Evolutionary conservation across 2,888 invertebrate genomes (phyloP).

Genomic region (Danaus chrysippus): DNA sequence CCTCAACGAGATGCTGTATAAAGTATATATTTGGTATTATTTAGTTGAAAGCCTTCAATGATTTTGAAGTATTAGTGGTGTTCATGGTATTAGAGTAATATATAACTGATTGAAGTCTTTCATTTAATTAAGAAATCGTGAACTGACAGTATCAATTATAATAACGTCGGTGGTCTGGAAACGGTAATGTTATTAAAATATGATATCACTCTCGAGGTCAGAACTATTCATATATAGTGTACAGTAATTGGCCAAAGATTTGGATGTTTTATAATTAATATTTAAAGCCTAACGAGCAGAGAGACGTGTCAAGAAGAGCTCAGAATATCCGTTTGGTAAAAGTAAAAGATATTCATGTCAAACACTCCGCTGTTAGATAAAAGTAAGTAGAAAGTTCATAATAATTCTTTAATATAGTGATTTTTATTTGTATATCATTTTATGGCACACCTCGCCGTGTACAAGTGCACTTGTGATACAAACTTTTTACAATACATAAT

Average conservation of each 20-base stretch:
- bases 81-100: conserved; percentile 7
- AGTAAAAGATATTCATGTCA: no score
- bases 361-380: no score
- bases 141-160: conserved; percentile 16
- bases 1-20: conserved; percentile 10
- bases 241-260: no score
- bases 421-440: conserved; percentile 1
- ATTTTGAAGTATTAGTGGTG: not conserved
- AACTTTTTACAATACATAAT: conserved; percentile 3
- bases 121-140: conserved; percentile 24
- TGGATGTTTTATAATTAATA: no score
- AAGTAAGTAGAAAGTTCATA: no score
- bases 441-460: conserved; percentile 1
- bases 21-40: conserved; percentile 11
- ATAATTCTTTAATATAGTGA: not conserved
- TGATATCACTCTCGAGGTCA: not conserved
- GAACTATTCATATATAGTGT: not conserved
- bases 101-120: conserved; percentile 10
- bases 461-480: conserved; percentile 2
- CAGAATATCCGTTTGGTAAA: no score
- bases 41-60: not conserved
- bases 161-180: conserved; percentile 16
- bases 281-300: no score
- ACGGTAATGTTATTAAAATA: conserved; percentile 1
- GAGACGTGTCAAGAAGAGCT: no score